Evolutionary conservation across 2,888 invertebrate species (phyloP).

Genomic region (Caenorhabditis imperialis): DNA sequence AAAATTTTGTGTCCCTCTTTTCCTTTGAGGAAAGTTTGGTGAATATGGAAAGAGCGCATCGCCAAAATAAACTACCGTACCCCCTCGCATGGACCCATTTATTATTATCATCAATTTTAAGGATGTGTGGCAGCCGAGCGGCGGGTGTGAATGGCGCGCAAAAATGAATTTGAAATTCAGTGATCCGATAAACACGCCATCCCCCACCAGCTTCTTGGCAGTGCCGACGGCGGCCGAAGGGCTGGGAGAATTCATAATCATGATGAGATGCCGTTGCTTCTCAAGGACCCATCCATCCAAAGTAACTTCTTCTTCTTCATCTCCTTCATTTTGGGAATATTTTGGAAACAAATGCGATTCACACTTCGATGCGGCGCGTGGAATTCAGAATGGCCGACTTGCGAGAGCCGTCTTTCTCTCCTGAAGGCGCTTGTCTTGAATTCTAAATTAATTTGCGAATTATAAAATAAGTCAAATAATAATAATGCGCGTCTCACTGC

Average conservation of each 20-base stretch:
- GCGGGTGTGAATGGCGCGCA: slow-evolving; percentile 33
- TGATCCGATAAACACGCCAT: slow-evolving; percentile 57
- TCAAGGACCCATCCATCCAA: slow-evolving; percentile 5
- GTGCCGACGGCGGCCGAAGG: slow-evolving; percentile 27
- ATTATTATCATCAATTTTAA: slow-evolving; percentile 51
- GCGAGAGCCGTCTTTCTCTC: background rate
- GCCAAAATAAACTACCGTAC: slow-evolving; percentile 41
- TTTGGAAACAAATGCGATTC: slow-evolving; percentile 50
- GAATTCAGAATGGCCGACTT: slow-evolving; percentile 29
- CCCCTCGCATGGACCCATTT: background rate
- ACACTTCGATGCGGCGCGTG: slow-evolving; percentile 39
- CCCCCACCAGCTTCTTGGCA: slow-evolving; percentile 28
- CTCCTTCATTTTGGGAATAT: slow-evolving; percentile 30
- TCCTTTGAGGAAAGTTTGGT: background rate
- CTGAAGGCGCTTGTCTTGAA: slow-evolving; percentile 46
- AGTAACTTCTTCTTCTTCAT: background rate
- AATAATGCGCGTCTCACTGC: slow-evolving; percentile 11
- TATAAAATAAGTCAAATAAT: slow-evolving; percentile 47
- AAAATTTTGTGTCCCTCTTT: slow-evolving; percentile 28
- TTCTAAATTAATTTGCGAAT: slow-evolving; percentile 47
- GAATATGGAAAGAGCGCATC: slow-evolving; percentile 2
- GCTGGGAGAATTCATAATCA: slow-evolving; percentile 53
- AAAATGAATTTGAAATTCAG: slow-evolving; percentile 56
- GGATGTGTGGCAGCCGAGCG: slow-evolving; percentile 32
- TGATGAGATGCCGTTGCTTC: slow-evolving; percentile 10